These are phyloP conservation scores for Falco punctatus DNA, from an alignment of 2,113 vertebrate genomes.

Conservation along the genomic window DNA sequence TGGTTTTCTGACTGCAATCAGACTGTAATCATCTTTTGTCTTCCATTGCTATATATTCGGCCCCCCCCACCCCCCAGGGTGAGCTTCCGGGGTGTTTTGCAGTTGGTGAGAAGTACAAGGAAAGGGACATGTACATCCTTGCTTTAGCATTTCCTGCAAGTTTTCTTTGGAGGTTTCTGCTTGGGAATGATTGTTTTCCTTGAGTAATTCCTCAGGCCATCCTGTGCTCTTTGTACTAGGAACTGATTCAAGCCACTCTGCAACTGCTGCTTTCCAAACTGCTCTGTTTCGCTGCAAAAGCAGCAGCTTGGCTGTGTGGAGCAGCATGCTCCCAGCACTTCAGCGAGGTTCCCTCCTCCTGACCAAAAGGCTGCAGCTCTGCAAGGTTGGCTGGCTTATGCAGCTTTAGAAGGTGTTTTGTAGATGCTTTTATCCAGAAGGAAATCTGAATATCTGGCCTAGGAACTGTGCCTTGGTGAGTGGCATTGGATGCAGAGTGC, in stretches of 20 bases:
- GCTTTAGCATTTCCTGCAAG: not conserved
- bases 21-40: not conserved
- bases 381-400: not conserved
- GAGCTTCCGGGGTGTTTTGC: not conserved
- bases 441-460: not conserved
- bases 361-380: not conserved
- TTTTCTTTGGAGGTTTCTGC: not conserved
- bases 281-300: not conserved
- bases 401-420: not conserved
- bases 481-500: not conserved
- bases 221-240: not conserved
- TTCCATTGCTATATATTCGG: not conserved
- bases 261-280: not conserved
- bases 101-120: not conserved
- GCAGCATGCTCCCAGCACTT: not conserved
- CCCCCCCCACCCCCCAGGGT: not conserved
- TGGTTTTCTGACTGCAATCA: constrained; percentile 5
- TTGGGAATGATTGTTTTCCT: not conserved
- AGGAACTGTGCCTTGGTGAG: not conserved
- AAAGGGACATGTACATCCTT: not conserved
- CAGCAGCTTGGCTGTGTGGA: not conserved
- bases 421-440: not conserved
- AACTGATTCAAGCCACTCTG: not conserved
- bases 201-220: not conserved
- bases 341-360: not conserved